Evolutionary conservation across 2,797 vertebrate species (phyloP).

Genomic region (Sebastes hopkinsi): DNA sequence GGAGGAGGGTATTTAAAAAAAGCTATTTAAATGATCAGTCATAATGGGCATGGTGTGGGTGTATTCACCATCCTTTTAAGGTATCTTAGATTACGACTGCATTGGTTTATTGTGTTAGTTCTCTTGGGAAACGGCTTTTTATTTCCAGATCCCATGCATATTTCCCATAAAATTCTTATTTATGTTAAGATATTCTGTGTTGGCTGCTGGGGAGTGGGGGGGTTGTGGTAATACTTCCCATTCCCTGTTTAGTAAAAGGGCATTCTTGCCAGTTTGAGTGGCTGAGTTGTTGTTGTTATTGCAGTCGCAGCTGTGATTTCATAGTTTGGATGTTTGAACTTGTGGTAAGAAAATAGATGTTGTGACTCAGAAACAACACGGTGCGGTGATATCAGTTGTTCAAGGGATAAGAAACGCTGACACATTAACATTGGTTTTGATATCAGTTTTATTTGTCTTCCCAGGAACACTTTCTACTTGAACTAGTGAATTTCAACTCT

Average conservation of each 20-base stretch:
- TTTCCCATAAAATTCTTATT: constrained; percentile 5
- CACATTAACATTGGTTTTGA: neutral
- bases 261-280: neutral
- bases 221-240: neutral
- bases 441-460: neutral
- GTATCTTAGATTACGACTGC: neutral
- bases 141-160: constrained; percentile 1
- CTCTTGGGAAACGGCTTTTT: neutral
- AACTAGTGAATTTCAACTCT: neutral
- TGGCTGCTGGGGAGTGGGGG: neutral
- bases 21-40: neutral
- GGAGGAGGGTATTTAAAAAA: neutral
- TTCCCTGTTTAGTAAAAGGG: neutral
- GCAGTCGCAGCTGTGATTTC: neutral
- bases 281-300: neutral
- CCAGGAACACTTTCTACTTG: neutral
- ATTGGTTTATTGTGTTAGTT: neutral
- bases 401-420: neutral
- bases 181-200: neutral
- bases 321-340: neutral
- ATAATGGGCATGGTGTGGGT: neutral
- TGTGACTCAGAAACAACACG: neutral
- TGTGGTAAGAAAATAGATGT: neutral
- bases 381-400: neutral
- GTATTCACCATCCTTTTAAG: neutral